A percentile compares a stretch with the other conserved stretches of the same genome.
Conservation (phyloP, 2,888 invertebrate genomes). For the Bedellia somnulentella region DNA sequence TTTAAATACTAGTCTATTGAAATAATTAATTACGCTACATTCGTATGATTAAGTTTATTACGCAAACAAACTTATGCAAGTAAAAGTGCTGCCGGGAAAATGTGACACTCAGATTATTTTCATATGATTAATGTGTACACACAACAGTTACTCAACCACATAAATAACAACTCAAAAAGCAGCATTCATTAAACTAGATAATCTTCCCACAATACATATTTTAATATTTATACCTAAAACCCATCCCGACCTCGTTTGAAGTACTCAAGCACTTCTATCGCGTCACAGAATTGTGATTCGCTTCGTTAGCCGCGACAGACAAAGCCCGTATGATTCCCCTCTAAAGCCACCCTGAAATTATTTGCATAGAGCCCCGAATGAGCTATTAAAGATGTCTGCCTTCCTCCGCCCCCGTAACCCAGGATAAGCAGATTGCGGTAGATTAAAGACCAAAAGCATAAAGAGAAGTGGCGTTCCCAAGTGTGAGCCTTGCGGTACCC, state of each 20-base stretch:
- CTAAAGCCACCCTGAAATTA: slow-evolving; percentile 38
- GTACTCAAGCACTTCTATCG: slow-evolving; percentile 43
- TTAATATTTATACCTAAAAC: slow-evolving; percentile 52
- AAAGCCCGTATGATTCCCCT: slow-evolving; percentile 54
- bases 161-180: no score
- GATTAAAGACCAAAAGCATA: slow-evolving; percentile 58
- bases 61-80: no score
- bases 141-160: no score
- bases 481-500: slow-evolving; percentile 24
- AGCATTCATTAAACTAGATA: no score
- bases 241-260: slow-evolving; percentile 42
- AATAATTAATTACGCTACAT: no score
- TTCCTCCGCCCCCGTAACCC: slow-evolving; percentile 28
- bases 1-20: no score
- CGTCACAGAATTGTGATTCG: slow-evolving; percentile 48
- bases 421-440: slow-evolving; percentile 59
- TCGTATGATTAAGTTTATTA: no score
- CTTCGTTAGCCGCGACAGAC: slow-evolving; percentile 54
- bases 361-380: slow-evolving; percentile 60
- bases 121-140: no score
- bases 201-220: no score
- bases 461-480: slow-evolving; percentile 31
- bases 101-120: no score
- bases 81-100: no score
- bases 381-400: slow-evolving; percentile 59